Conservation (phyloP, 2,888 invertebrate genomes). For the Hedya salicella region DNA sequence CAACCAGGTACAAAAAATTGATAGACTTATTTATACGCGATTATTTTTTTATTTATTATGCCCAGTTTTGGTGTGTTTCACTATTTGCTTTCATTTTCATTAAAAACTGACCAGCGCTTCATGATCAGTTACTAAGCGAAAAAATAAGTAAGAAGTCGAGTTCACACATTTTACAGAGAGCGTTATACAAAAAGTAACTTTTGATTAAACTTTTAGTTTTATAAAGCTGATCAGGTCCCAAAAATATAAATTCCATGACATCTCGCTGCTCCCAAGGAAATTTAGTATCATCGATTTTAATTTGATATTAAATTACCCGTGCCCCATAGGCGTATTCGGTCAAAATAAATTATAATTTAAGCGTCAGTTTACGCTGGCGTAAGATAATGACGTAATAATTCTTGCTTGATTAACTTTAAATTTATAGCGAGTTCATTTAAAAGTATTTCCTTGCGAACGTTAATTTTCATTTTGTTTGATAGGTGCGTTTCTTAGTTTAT, state of each 20-base stretch:
- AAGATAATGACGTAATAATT: conserved; percentile 41
- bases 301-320: conserved; percentile 24
- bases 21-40: no score
- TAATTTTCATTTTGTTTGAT: conserved; percentile 24
- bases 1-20: no score
- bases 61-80: no score
- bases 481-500: conserved; percentile 1
- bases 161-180: no score
- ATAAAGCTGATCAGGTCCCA: no score
- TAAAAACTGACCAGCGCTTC: no score
- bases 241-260: background rate
- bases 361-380: conserved; percentile 22
- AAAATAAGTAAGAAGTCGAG: no score
- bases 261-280: background rate
- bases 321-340: conserved; percentile 20
- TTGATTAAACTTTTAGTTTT: no score
- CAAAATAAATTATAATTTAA: conserved; percentile 40
- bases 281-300: conserved; percentile 35
- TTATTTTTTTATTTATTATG: no score
- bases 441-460: conserved; percentile 21
- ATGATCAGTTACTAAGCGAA: no score
- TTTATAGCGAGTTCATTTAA: conserved; percentile 35
- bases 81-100: no score
- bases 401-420: conserved; percentile 41
- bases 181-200: no score